phyloP scores from a whole-genome alignment of 2,113 vertebrate genomes.

The Damaliscus lunatus region DNA sequence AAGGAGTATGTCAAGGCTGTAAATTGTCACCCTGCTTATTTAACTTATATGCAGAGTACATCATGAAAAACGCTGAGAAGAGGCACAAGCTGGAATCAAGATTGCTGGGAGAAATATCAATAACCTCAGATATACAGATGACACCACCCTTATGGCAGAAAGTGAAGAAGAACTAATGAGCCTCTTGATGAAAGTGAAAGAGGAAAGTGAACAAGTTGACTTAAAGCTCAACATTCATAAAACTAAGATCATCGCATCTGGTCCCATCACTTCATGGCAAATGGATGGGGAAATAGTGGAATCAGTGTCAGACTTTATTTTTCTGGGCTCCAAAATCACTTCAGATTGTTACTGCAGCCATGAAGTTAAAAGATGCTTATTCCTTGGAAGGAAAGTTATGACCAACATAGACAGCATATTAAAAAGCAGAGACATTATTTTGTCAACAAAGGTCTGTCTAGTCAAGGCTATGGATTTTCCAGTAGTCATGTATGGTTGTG shows the following conservation, averaged over 20 bases:
- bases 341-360: neutral
- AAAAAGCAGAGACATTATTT: neutral
- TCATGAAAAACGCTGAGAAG: fast-evolving
- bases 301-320: neutral
- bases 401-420: neutral
- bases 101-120: neutral
- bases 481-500: neutral
- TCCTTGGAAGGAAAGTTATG: neutral
- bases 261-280: neutral
- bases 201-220: neutral
- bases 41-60: neutral
- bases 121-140: neutral
- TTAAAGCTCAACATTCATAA: neutral
- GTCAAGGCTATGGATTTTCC: neutral
- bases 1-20: fast-evolving
- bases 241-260: neutral
- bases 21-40: neutral
- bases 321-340: neutral
- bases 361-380: neutral
- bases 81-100: neutral
- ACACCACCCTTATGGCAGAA: neutral
- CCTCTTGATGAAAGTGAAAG: neutral
- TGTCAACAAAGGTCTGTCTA: neutral
- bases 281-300: neutral
- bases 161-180: neutral